Conservation (phyloP, 2,797 vertebrate genomes). For the Anguilla anguilla region DNA sequence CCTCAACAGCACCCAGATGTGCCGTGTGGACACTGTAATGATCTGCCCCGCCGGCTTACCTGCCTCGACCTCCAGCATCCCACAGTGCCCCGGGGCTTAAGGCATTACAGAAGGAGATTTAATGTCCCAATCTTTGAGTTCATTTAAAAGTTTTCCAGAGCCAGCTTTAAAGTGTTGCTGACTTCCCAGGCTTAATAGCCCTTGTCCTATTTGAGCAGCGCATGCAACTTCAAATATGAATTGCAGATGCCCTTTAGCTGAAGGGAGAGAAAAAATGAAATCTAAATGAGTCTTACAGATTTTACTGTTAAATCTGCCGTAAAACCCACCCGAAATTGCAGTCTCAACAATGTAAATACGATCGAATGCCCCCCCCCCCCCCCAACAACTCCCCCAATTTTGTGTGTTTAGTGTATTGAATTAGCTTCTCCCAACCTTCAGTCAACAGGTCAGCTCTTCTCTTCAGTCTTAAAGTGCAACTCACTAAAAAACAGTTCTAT, state of each 20-base stretch:
- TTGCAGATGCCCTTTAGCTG: conserved; percentile 28
- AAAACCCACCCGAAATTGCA: not conserved
- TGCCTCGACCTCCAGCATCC: not conserved
- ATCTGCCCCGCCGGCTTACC: not conserved
- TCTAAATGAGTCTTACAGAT: conserved; percentile 33
- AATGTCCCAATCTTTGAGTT: conserved; percentile 12
- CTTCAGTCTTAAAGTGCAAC: not conserved
- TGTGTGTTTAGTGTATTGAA: conserved; percentile 2
- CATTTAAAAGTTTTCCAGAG: conserved; percentile 22
- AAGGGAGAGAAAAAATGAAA: conserved; percentile 19
- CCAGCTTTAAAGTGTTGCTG: conserved; percentile 15
- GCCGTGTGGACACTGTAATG: conserved; percentile 17
- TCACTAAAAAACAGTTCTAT: too few relatives aligned
- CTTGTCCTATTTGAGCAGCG: conserved; percentile 30
- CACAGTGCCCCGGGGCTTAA: not conserved
- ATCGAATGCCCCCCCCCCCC: not conserved
- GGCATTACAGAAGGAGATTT: conserved; percentile 14
- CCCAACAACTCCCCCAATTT: not conserved
- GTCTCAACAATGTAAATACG: conserved; percentile 17
- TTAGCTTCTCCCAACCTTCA: not conserved
- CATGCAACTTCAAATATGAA: conserved; percentile 24
- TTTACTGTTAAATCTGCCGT: conserved; percentile 26
- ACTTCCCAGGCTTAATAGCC: conserved; percentile 23
- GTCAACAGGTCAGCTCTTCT: not conserved
- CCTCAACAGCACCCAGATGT: conserved; percentile 6